Percentiles rank a stretch among this genome's conserved stretches.
Conservation (phyloP, 2,888 invertebrate genomes). For the Abscondita cerata region DNA sequence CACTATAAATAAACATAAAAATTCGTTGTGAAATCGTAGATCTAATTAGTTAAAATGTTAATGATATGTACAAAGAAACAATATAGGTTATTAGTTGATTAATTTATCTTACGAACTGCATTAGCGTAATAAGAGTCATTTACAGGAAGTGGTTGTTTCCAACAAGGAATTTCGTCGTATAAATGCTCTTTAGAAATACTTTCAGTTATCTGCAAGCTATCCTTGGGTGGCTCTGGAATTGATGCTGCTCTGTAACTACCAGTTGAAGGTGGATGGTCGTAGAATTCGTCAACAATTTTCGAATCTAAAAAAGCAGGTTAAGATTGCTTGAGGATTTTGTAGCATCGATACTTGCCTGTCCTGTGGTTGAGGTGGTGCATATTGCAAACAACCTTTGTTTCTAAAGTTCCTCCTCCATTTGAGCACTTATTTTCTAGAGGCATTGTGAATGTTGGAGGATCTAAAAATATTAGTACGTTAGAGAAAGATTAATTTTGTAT, state of each 20-base stretch:
- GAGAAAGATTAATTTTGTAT: no score
- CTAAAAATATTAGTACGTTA: no score
- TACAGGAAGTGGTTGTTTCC: constrained; percentile 24
- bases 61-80: no score
- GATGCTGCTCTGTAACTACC: constrained; percentile 54
- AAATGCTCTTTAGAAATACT: constrained; percentile 56
- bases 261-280: constrained; percentile 63
- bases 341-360: constrained; percentile 10
- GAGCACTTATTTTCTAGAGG: constrained; percentile 27
- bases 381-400: constrained; percentile 43
- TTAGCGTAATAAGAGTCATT: constrained; percentile 18
- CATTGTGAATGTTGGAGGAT: constrained; percentile 59
- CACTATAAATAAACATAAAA: no score
- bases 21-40: no score
- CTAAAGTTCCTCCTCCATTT: constrained; percentile 29
- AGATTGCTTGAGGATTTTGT: neutral
- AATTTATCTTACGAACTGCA: neutral
- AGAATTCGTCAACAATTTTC: constrained; percentile 54
- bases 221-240: constrained; percentile 53
- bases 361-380: constrained; percentile 28
- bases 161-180: constrained; percentile 70
- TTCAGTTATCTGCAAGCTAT: neutral
- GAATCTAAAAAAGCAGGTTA: constrained; percentile 14
- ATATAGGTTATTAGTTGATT: no score
- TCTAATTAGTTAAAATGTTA: no score